Conservation (phyloP, 1,140 invertebrate genomes). For the Drosophila ogumai region DNA sequence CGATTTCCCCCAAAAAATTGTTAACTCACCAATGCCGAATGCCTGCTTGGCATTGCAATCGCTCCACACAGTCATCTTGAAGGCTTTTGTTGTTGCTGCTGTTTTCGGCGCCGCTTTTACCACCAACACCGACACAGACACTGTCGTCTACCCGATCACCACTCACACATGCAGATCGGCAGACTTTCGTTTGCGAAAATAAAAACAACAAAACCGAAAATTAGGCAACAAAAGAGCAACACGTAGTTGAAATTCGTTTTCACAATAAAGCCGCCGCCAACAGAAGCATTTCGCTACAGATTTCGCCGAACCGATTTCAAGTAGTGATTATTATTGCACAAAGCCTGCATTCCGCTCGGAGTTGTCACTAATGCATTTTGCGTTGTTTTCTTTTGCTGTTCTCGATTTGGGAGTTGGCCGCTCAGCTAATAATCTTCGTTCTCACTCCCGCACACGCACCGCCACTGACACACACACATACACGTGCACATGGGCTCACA, state of each 20-base stretch:
- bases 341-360: constrained; percentile 26
- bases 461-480: constrained; percentile 27
- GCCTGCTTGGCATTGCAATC: constrained; percentile 80
- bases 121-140: constrained; percentile 30
- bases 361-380: constrained; percentile 33
- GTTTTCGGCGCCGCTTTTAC: constrained; percentile 65
- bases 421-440: constrained; percentile 58
- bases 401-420: constrained; percentile 78
- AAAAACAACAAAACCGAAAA: constrained; percentile 55
- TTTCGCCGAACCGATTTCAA: constrained; percentile 33
- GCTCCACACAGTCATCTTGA: constrained; percentile 73
- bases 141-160: constrained; percentile 22
- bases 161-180: constrained; percentile 48
- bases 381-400: constrained; percentile 41
- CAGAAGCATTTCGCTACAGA: constrained; percentile 42
- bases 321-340: constrained; percentile 42
- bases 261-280: constrained; percentile 35
- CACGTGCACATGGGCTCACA: constrained; percentile 27
- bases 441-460: constrained; percentile 48
- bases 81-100: constrained; percentile 48
- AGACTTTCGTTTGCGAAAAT: constrained; percentile 74
- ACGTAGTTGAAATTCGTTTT: constrained; percentile 68
- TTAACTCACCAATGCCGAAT: constrained; percentile 82
- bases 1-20: constrained; percentile 11
- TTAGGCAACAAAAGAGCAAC: constrained; percentile 57